Evolutionary conservation across 2,113 vertebrate genomes (phyloP).

Genomic region (Caretta caretta): DNA sequence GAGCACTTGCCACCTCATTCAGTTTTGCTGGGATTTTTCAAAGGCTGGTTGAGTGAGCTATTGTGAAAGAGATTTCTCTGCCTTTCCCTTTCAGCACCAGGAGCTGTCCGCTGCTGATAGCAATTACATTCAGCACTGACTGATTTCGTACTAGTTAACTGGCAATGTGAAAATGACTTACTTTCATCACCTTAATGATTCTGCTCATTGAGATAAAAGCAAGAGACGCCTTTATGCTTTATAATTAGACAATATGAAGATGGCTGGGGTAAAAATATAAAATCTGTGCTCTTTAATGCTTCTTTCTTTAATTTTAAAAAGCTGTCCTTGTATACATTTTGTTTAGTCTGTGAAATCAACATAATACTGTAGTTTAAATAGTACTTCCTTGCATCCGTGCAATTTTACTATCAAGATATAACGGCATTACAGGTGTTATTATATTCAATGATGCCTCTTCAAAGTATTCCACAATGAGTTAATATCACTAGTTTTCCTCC

Average conservation of each 20-base stretch:
- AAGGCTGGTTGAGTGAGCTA: conserved; percentile 64
- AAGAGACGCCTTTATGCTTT: conserved; percentile 1
- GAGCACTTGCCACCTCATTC: conserved; percentile 66
- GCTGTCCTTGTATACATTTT: background rate
- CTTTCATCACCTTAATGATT: conserved; percentile 52
- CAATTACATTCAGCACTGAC: conserved; percentile 48
- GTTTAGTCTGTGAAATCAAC: background rate
- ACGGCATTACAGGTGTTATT: background rate
- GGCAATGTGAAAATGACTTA: conserved; percentile 54
- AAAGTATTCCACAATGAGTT: background rate
- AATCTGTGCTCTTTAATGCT: background rate
- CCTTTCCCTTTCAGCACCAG: conserved; percentile 84
- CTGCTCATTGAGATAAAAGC: conserved; percentile 19
- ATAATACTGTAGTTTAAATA: background rate
- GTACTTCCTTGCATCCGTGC: background rate
- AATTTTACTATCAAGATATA: background rate
- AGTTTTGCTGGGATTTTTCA: conserved; percentile 62
- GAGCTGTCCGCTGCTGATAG: conserved; percentile 83
- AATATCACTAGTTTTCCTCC: background rate
- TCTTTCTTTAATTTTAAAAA: background rate
- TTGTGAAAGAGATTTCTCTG: conserved; percentile 34
- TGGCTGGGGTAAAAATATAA: conserved; percentile 14
- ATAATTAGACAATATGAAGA: conserved; percentile 24
- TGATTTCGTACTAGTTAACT: conserved; percentile 51
- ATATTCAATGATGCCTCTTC: background rate